Evolutionary conservation across 2,797 vertebrate species (phyloP).

Genomic region (Syndactyla subalaris): DNA sequence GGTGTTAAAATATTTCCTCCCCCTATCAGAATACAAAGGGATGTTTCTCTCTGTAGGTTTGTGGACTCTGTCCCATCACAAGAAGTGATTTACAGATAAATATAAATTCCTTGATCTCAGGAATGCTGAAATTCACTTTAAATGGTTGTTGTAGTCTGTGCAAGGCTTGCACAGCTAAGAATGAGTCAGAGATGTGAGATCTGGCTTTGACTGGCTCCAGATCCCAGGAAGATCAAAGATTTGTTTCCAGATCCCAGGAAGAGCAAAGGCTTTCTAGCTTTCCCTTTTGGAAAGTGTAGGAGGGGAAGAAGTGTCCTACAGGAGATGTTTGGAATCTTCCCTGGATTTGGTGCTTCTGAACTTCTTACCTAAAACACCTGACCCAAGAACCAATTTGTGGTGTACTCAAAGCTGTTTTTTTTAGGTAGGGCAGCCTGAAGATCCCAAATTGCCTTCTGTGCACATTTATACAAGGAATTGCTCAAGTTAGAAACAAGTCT

Average conservation of each 20-base stretch:
- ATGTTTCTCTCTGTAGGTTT: neutral
- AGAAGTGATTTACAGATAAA: neutral
- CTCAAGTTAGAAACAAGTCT: neutral
- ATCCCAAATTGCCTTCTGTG: neutral
- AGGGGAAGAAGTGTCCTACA: neutral
- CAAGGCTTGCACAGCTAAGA: neutral
- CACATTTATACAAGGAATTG: fast-evolving
- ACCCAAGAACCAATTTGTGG: neutral
- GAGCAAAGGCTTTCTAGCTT: neutral
- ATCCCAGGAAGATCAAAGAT: neutral
- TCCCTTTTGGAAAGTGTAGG: neutral
- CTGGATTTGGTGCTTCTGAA: neutral
- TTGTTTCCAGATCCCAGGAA: neutral
- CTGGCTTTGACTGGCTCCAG: neutral
- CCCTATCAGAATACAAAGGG: neutral
- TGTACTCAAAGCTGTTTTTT: neutral
- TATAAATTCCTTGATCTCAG: neutral
- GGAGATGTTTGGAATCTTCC: neutral
- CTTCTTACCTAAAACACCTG: neutral
- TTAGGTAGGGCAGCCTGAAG: neutral
- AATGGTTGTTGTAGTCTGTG: neutral
- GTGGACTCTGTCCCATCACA: neutral
- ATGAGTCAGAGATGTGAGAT: neutral
- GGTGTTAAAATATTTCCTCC: neutral
- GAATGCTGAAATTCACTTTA: neutral